Evolutionary conservation across 2,797 vertebrate species (phyloP), one percentile per base, ranked within the genome.

Genomic region (Cryptoblepharus egeriae): DNA sequence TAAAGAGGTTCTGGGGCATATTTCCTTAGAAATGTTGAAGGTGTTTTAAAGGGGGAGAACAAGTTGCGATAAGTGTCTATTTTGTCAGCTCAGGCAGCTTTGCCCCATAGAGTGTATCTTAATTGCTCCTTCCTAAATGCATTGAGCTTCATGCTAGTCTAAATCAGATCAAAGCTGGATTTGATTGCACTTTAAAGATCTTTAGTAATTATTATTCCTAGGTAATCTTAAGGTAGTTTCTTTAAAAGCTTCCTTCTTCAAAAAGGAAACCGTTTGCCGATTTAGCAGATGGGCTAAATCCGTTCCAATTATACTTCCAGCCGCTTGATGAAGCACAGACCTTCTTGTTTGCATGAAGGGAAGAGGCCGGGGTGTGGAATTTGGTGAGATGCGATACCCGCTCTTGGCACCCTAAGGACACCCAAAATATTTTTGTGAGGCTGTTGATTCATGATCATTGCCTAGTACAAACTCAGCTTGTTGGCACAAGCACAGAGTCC

Each of bases 131-230:
- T 91, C 69, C 57, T 80, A 79, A 80, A 77, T 75, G 61, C 58
- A 30, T 30, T 30, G 58, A 82, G 83, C 55, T 87, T 79, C 78
- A 85, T 65, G 68, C 74, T 30, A 82, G 67, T 82, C 80, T 39
- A 89, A 79, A 86, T 89, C 0, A 0, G 77, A 90, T 88, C 85
- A 92, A 91, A 92, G 69, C 3, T 61, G 52, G 58, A 84, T 88
- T 86, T 89, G 72, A 76, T 72, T 87, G 60, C 69, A 37, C 82
- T 92, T 91, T 81, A 89, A 82, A 28, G 75, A 60, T 89, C 83
- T 65, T 75, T 64, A 64, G 28, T 71, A 90, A 91, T 89, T 88
- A 85, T 84, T 89, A 79, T 88, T 75, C 83, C 30, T 70, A 82
- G 37, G 30, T 81, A 89, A 86, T 87, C 92, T 83, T 81, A 88